A percentile compares a stretch with the other conserved stretches of the same genome.
Evolutionary conservation across 2,888 invertebrate genomes (phyloP).

Genomic region (Pycnomerus fuliginosus): DNA sequence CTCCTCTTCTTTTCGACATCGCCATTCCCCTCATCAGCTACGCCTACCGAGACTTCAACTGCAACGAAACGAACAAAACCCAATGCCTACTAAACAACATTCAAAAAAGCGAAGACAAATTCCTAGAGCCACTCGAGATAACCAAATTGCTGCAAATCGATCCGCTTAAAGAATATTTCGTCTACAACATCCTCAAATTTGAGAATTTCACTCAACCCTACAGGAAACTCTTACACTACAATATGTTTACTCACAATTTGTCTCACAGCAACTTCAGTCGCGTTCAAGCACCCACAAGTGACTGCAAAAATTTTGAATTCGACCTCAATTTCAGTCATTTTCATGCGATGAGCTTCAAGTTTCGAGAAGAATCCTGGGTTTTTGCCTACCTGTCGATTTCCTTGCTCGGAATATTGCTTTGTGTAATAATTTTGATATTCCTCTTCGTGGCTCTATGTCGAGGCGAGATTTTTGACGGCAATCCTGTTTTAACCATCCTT

Average conservation of each 20-base stretch:
- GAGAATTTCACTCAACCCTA: conserved; percentile 34
- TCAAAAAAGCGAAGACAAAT: conserved; percentile 7
- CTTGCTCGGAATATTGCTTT: conserved; percentile 64
- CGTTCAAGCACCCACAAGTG: too few species aligned
- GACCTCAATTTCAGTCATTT: too few species aligned
- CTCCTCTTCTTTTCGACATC: conserved; percentile 46
- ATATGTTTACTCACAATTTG: conserved; percentile 43
- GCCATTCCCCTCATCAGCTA: conserved; percentile 43
- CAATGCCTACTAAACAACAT: conserved; percentile 38
- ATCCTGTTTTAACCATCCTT: conserved; percentile 59
- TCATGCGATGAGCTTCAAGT: too few species aligned
- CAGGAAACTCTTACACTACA: conserved; percentile 41
- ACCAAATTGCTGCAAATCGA: conserved; percentile 43
- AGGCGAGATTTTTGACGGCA: conserved; percentile 67
- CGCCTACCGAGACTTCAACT: conserved; percentile 35
- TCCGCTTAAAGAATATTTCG: conserved; percentile 40
- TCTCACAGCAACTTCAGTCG: too few species aligned
- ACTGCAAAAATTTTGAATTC: too few species aligned
- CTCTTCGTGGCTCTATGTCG: conserved; percentile 64
- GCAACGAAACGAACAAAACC: conserved; percentile 45
- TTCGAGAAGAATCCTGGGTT: conserved; percentile 57
- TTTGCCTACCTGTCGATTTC: conserved; percentile 65
- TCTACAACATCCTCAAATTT: conserved; percentile 43
- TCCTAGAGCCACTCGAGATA: conserved; percentile 20
- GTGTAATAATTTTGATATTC: conserved; percentile 65